These are phyloP conservation scores for Amphibalanus amphitrite DNA, from an alignment of 1,140 invertebrate genomes.

Conservation along the genomic window DNA sequence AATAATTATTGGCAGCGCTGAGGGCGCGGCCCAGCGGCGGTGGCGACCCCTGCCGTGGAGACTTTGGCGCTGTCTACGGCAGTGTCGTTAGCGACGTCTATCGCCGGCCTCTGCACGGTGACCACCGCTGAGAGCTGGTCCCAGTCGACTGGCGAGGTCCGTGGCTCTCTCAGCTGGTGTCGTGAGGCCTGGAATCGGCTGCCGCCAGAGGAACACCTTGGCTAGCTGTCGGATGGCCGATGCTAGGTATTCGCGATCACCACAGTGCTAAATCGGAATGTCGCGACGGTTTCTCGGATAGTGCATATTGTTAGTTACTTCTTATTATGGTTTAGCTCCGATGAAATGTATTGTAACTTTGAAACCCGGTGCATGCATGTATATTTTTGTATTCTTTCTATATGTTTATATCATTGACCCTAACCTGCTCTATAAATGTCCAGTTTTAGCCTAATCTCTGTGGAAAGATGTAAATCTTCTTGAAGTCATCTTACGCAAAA, in stretches of 20 bases:
- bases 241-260: not conserved
- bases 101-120: no score
- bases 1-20: no score
- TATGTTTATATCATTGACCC: not conserved
- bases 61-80: no score
- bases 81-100: no score
- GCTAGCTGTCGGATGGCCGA: not conserved
- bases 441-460: not conserved
- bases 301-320: not conserved
- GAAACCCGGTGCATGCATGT: not conserved
- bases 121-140: no score
- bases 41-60: no score
- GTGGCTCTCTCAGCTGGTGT: no score
- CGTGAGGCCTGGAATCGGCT: no score
- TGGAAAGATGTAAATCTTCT: no score
- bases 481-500: no score
- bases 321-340: not conserved
- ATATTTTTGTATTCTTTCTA: conserved; percentile 1
- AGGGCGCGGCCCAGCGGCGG: no score
- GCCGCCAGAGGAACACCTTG: not conserved
- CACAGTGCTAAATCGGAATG: not conserved
- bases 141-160: no score
- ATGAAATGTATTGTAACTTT: not conserved
- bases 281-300: not conserved
- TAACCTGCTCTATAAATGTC: not conserved